Conservation (phyloP, 2,797 vertebrate species). For the Xerus rutilus region DNA sequence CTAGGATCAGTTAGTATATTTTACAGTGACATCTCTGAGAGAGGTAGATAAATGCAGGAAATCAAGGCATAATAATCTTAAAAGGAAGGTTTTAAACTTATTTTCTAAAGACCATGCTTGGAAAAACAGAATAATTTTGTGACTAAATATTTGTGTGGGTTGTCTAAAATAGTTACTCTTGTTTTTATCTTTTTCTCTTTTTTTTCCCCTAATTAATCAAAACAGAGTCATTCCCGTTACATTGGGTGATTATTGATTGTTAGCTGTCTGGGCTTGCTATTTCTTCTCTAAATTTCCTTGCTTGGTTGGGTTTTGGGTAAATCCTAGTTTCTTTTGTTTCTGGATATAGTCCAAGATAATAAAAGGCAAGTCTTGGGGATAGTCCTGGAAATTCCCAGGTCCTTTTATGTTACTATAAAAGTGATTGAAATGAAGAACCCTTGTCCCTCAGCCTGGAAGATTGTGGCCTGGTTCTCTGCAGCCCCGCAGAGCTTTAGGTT, state of each 20-base stretch:
- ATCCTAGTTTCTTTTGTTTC: constrained; percentile 61
- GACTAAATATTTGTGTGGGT: constrained; percentile 2
- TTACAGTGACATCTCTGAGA: not conserved
- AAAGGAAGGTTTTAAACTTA: not conserved
- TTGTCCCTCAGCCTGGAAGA: not conserved
- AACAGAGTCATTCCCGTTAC: not conserved
- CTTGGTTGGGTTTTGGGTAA: constrained; percentile 47
- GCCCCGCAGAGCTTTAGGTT: not conserved
- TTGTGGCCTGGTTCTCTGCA: not conserved
- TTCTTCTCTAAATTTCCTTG: not conserved
- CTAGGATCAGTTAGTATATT: not conserved
- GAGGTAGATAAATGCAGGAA: not conserved
- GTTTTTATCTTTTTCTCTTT: not conserved
- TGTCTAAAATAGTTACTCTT: not conserved
- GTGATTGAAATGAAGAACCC: constrained; percentile 59
- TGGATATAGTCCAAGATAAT: constrained; percentile 57
- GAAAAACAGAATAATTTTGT: constrained; percentile 44
- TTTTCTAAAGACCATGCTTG: not conserved
- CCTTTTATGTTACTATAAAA: constrained; percentile 50
- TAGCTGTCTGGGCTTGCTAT: not conserved
- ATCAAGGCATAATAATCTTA: not conserved
- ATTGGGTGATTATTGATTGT: not conserved
- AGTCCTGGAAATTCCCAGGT: constrained; percentile 62
- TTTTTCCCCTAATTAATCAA: not conserved
- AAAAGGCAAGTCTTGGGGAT: constrained; percentile 16